These are phyloP conservation scores for Magallana gigas DNA, from an alignment of 1,140 invertebrate species.

Conservation along the genomic window DNA sequence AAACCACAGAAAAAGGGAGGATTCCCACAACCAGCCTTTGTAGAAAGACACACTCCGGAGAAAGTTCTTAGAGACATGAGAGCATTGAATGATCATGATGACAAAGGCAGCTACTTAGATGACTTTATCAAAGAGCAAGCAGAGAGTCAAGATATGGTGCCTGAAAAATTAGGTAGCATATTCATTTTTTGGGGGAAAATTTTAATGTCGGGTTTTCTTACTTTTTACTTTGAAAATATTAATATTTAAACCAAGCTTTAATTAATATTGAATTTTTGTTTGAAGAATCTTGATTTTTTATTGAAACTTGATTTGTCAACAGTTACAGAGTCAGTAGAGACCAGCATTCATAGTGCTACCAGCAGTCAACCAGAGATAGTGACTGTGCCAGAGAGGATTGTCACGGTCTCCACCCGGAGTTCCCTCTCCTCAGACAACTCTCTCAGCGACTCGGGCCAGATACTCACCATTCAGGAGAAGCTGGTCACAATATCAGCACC, in stretches of 20 bases:
- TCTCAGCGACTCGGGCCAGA: constrained; percentile 46
- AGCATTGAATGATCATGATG: background rate
- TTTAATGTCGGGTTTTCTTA: too few relatives aligned
- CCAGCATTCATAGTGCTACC: constrained; percentile 48
- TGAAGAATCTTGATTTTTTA: too few relatives aligned
- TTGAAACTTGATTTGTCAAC: too few relatives aligned
- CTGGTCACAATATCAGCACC: background rate
- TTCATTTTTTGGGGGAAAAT: background rate
- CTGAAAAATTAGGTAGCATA: constrained; percentile 17
- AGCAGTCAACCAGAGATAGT: constrained; percentile 69
- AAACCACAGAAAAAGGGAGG: background rate
- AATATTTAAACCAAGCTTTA: too few relatives aligned
- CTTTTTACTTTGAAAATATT: too few relatives aligned
- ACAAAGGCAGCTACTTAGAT: constrained; percentile 34
- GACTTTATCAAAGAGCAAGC: background rate
- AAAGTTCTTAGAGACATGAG: constrained; percentile 35
- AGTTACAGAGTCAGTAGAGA: constrained; percentile 37
- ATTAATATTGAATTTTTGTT: too few relatives aligned
- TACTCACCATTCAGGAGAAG: constrained; percentile 9
- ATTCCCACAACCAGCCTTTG: constrained; percentile 17
- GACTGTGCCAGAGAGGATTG: constrained; percentile 68
- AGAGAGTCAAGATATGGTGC: constrained; percentile 11
- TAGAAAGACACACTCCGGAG: constrained; percentile 64
- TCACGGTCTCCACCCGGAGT: constrained; percentile 65
- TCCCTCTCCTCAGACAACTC: constrained; percentile 56